These are phyloP conservation scores for Trachythela sp. DNA, from an alignment of 64 coral and sea anemone species.

Conservation along the genomic window DNA sequence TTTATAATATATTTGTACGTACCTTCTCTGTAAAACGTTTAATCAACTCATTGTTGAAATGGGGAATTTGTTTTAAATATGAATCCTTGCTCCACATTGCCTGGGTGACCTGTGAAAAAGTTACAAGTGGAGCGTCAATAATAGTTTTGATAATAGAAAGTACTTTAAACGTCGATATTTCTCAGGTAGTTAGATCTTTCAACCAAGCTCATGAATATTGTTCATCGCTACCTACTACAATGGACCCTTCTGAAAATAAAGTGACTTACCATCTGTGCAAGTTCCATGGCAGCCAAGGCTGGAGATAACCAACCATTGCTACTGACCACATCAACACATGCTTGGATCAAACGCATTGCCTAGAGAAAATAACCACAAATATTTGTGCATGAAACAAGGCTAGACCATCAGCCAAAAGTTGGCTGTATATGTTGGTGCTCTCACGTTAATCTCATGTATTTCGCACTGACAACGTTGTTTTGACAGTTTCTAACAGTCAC, in stretches of 20 bases:
- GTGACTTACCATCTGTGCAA: conserved; percentile 84
- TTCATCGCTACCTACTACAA: no score
- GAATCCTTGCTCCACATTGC: conserved; percentile 99
- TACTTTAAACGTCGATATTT: no score
- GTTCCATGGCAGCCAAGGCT: conserved; percentile 89
- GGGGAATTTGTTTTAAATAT: conserved; percentile 89
- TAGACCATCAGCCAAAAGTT: no score
- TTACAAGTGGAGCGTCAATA: neutral
- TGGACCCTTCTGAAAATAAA: no score
- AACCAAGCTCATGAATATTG: no score
- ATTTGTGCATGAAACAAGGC: neutral
- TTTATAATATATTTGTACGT: neutral
- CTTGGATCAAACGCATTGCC: conserved; percentile 97
- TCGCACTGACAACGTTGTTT: no score
- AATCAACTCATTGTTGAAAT: conserved; percentile 74
- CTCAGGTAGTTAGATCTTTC: no score
- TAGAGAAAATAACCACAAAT: neutral
- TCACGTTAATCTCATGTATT: no score
- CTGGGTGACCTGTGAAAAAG: conserved; percentile 65
- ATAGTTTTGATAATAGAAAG: no score
- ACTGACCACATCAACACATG: conserved; percentile 94
- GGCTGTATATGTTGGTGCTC: no score
- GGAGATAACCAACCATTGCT: conserved; percentile 98
- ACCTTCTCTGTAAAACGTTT: conserved; percentile 88
- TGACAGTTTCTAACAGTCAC: no score